Evolutionary conservation across 2,797 vertebrate species (phyloP).

Genomic region (Hylomyscus alleni): DNA sequence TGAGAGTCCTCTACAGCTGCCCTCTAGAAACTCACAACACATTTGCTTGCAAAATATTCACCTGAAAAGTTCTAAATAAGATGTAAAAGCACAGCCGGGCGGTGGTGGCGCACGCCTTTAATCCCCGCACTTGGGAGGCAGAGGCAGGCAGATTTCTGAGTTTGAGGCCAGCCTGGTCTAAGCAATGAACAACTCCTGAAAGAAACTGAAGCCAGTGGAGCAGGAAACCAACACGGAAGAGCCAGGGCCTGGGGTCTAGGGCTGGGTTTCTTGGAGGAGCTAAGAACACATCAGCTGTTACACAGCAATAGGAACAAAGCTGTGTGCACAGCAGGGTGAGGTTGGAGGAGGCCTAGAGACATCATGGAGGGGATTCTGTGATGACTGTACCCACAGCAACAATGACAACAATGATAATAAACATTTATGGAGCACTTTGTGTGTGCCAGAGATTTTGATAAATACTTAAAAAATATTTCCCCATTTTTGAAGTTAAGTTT

Average conservation of each 20-base stretch:
- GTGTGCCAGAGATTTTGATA: neutral
- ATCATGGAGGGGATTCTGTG: neutral
- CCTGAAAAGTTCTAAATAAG: neutral
- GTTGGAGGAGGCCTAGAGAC: neutral
- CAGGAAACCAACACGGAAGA: neutral
- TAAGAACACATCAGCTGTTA: neutral
- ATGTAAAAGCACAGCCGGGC: neutral
- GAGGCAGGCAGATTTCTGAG: no score
- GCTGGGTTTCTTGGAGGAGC: neutral
- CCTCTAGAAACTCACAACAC: neutral
- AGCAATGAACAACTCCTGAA: neutral
- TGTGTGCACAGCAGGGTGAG: neutral
- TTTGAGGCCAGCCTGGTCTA: neutral
- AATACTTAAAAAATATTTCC: neutral
- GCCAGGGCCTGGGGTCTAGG: neutral
- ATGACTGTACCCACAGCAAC: neutral
- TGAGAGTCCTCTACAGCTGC: neutral
- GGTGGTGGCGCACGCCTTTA: no score
- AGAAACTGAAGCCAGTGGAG: constrained; percentile 8
- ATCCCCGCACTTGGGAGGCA: no score
- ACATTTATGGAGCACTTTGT: neutral
- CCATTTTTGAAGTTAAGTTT: constrained; percentile 61
- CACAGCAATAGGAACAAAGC: neutral
- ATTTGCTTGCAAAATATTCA: constrained; percentile 17
- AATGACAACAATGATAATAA: neutral